Base-by-base conservation (phyloP, 2,797 vertebrate species). In the Clarias platycephalus region DNA sequence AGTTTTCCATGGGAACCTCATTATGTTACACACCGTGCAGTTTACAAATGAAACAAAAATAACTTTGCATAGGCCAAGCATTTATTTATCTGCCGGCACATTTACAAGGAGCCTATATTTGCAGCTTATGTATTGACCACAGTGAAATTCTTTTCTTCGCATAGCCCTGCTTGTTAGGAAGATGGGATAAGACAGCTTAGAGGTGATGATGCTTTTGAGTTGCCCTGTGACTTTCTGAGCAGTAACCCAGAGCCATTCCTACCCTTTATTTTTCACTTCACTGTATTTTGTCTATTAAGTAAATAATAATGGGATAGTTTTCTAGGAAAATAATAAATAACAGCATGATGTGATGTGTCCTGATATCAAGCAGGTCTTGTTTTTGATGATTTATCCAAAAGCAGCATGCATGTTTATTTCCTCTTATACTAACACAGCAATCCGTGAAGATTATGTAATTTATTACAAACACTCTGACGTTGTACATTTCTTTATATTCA, bases 1-100 rank as follows among this genome's bases (percentile, higher is more conserved):
- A 75, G 80, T 85, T 86, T 88, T 88, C 86, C 81, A 85, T 83
- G 84, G 81, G 87, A 89, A 86, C 67, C 60, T 34, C 20, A 72
- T 44, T n/a, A 70, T 74, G 84, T 55, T 67, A n/a, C 55, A 68
- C 49, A 75, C 34, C 62, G 18, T 53, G 58, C 70, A 80, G 34
- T 77, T 86, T 76, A 53, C 10, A 76, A 67, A 53, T 31, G 66
- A 26, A 34, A 40, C 79, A 10, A 80, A 72, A 88, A 84, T 84
- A 79, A 26, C 6, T 58, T 78, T 68, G 53, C 60, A 60, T 76
- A 67, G 60, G n/a, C 60, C 37, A 66, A 62, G n/a, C 37, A 49
- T 64, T 20, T 49, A 13, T 64, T 80, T 49, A 53, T 28, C 44
- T 64, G 16, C 40, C 62, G 40, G 22, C 13, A 49, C 28, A 66